phyloP scores from a whole-genome alignment of 2,113 vertebrate species.

The Psettodes erumei region DNA sequence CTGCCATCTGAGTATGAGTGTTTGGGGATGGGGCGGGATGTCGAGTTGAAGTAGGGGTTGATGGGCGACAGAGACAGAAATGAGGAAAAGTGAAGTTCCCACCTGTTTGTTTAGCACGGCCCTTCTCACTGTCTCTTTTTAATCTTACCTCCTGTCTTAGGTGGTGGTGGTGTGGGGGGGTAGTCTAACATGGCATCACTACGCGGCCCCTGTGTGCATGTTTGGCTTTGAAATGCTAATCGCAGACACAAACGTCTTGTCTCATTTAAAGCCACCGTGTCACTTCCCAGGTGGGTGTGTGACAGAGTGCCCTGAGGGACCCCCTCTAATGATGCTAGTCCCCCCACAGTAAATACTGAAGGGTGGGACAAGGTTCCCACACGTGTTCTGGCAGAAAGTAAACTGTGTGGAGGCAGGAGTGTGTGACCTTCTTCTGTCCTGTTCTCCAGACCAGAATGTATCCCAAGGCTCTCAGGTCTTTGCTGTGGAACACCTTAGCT shows the following conservation, averaged over 20 bases:
- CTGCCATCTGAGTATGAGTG: conserved; percentile 54
- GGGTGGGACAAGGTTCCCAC: conserved; percentile 65
- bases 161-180: conserved; percentile 4
- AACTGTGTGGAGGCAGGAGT: conserved; percentile 65
- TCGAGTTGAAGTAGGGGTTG: conserved; percentile 27
- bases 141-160: conserved; percentile 67
- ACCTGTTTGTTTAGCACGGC: conserved; percentile 64
- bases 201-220: conserved; percentile 57
- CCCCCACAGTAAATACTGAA: conserved; percentile 74
- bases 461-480: conserved; percentile 46
- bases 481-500: conserved; percentile 56
- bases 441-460: conserved; percentile 54
- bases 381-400: conserved; percentile 69
- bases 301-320: conserved; percentile 77
- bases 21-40: conserved; percentile 42
- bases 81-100: conserved; percentile 57
- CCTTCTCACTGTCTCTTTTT: conserved; percentile 59
- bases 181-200: conserved; percentile 49
- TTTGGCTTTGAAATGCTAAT: conserved; percentile 83
- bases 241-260: conserved; percentile 77
- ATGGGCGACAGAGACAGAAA: conserved; percentile 49
- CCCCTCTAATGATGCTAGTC: conserved; percentile 73
- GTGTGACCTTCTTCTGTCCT: conserved; percentile 74
- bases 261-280: conserved; percentile 82
- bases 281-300: conserved; percentile 80